Conservation (phyloP, 2,113 vertebrate genomes). For the Felis catus region DNA sequence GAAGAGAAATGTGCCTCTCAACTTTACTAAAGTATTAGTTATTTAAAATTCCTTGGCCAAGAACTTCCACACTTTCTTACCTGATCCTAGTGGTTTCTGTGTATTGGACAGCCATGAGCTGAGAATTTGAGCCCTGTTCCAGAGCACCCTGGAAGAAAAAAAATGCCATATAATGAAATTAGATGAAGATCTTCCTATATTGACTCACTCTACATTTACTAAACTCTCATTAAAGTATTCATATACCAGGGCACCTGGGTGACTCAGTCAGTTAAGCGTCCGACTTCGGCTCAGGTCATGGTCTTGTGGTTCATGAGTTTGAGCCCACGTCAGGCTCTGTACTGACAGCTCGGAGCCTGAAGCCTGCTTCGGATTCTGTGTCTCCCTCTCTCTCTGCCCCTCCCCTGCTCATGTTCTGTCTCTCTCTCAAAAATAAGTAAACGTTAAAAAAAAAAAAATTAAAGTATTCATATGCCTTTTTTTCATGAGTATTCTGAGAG, state of each 20-base stretch:
- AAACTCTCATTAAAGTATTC: not conserved
- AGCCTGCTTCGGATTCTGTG: too few relatives aligned
- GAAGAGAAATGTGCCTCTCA: not conserved
- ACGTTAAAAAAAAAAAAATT: not conserved
- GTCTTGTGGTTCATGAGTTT: too few relatives aligned
- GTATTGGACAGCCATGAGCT: constrained; percentile 92
- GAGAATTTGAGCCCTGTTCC: constrained; percentile 85
- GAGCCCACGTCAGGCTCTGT: too few relatives aligned
- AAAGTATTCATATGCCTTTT: not conserved
- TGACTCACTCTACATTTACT: not conserved
- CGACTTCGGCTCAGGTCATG: too few relatives aligned
- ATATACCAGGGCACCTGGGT: fast-evolving
- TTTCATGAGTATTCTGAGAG: not conserved
- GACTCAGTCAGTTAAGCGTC: too few relatives aligned
- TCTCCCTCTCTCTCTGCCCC: too few relatives aligned
- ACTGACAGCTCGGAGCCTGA: too few relatives aligned
- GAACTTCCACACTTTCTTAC: constrained; percentile 80
- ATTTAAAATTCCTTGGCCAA: not conserved
- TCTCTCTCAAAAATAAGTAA: too few relatives aligned
- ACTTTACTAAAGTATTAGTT: not conserved
- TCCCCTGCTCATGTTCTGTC: too few relatives aligned
- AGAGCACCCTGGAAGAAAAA: constrained; percentile 85
- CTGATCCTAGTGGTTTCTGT: constrained; percentile 89
- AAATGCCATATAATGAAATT: not conserved
- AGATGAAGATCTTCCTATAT: not conserved